Evolutionary conservation across 2,888 invertebrate genomes (phyloP), one percentile per base, ranked within the genome.

Genomic region (Stramonita haemastoma): DNA sequence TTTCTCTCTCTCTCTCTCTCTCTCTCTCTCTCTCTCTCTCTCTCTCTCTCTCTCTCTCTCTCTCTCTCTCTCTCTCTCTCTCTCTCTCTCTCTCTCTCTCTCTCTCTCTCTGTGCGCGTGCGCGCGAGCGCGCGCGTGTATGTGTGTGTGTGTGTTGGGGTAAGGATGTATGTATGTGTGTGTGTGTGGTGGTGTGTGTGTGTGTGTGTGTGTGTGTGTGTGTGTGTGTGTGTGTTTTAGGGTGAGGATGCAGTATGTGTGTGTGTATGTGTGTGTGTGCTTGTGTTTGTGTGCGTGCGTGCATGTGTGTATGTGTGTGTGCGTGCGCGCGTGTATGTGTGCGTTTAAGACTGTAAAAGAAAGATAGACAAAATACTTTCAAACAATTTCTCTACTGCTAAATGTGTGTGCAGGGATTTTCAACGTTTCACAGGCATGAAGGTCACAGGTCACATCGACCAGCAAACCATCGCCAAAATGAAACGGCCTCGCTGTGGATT

Each of bases 401-500:
- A 17, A 13, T 15, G 22, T 85, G 57, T 84, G 70, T 87, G 22
- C 90, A 94, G 94, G 85, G 84, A 91, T 34, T 95, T 94, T 89
- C 95, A 95, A 91, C 89, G 90, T 77, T 94, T 94, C 91, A 92
- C 91, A 13, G 92, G 93, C 17, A 73, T 95, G 46, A 87, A 90
- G 19, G 91, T 90, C 70, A 94, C 94, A 0, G 95, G 95, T 26
- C 70, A 87, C 17, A 56, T 95, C 22, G 93, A 95, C 92, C 70
- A 89, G 15, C 89, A 90, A 34, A 95, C 95, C 0, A 22, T 91
- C 17, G 57, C 81, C 13, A 93, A 92, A 91, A 95, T 95, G 94
- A 87, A 86, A 57, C 89, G 90, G 87, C 95, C 95, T 73, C 92
- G 95, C 26, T 95, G 95, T 92, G 95, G 95, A 17, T 91, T 94